Evolutionary conservation across 2,888 invertebrate species (phyloP).

Genomic region (Empis stercorea): DNA sequence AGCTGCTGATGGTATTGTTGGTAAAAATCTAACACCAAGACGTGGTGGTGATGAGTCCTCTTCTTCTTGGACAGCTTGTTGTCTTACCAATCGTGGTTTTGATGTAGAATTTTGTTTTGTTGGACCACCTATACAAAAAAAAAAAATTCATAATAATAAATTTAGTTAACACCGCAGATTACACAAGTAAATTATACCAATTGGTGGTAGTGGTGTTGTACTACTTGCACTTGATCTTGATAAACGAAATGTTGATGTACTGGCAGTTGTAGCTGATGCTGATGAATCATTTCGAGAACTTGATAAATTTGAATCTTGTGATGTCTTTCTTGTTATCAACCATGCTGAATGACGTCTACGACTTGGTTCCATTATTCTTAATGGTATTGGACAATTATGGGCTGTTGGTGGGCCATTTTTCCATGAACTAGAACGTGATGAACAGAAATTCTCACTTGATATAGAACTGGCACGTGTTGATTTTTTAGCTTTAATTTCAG

Average conservation of each 20-base stretch:
- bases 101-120: conserved; percentile 26
- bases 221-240: conserved; percentile 65
- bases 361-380: conserved; percentile 53
- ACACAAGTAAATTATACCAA: too few species aligned
- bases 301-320: conserved; percentile 82
- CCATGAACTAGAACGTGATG: conserved; percentile 79
- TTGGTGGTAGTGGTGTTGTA: conserved; percentile 37
- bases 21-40: conserved; percentile 47
- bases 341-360: conserved; percentile 75
- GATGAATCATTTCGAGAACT: conserved; percentile 86
- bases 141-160: background rate
- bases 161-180: too few species aligned
- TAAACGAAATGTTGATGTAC: conserved; percentile 80
- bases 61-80: conserved; percentile 67
- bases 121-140: conserved; percentile 25
- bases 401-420: conserved; percentile 48
- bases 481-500: conserved; percentile 57
- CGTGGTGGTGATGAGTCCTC: conserved; percentile 40
- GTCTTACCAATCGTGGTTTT: conserved; percentile 66
- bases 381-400: conserved; percentile 64
- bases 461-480: conserved; percentile 69
- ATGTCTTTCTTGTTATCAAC: conserved; percentile 82
- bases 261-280: conserved; percentile 79
- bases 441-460: conserved; percentile 82
- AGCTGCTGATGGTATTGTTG: conserved; percentile 61